Conservation (phyloP, 2,888 invertebrate genomes). For the Cephonodes hylas region DNA sequence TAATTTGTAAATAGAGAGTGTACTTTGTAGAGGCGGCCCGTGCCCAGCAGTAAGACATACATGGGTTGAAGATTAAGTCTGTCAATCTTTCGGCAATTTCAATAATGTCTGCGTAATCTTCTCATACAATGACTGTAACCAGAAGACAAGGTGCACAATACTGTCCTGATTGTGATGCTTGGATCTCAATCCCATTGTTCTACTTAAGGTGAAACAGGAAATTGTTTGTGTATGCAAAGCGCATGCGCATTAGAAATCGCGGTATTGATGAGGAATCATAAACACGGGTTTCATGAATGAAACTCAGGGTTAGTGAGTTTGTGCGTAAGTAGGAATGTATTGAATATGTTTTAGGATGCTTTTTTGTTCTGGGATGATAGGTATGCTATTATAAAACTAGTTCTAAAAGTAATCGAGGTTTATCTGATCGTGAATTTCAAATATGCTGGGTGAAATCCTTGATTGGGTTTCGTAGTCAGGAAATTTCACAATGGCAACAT, state of each 20-base stretch:
- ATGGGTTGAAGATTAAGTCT: too few relatives aligned
- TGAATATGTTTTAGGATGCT: too few relatives aligned
- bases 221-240: constrained; percentile 51
- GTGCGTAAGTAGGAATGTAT: background rate
- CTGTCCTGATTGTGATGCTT: constrained; percentile 64
- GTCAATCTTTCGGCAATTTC: background rate
- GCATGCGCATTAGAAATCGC: constrained; percentile 15
- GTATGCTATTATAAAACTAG: too few relatives aligned
- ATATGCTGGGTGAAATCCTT: too few relatives aligned
- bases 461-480: too few relatives aligned
- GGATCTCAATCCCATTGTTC: constrained; percentile 63
- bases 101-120: background rate
- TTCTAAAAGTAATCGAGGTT: too few relatives aligned
- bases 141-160: constrained; percentile 39
- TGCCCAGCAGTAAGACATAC: too few relatives aligned
- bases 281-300: background rate
- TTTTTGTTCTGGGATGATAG: too few relatives aligned
- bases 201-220: constrained; percentile 53
- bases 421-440: too few relatives aligned
- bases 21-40: too few relatives aligned
- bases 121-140: constrained; percentile 4
- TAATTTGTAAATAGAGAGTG: too few relatives aligned
- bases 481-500: too few relatives aligned
- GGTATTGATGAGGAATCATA: constrained; percentile 1
- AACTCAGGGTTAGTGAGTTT: background rate